These are phyloP conservation scores for Sthenelais limicola DNA, from an alignment of 2,888 invertebrate genomes.

Conservation along the genomic window DNA sequence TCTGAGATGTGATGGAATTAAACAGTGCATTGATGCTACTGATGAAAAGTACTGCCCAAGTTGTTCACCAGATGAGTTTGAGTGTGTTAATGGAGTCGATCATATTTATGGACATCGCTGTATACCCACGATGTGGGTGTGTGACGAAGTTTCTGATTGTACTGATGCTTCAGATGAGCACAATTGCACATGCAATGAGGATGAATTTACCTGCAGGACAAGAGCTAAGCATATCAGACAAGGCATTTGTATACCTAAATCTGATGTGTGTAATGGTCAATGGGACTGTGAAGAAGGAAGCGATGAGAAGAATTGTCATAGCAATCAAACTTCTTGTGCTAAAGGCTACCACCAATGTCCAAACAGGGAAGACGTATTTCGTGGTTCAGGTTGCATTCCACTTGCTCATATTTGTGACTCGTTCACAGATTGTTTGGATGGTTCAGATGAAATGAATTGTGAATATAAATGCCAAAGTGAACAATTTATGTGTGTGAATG, in stretches of 20 bases:
- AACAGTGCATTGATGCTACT: constrained; percentile 40
- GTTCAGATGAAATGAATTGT: constrained; percentile 41
- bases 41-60: constrained; percentile 46
- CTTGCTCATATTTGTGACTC: constrained; percentile 1
- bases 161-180: constrained; percentile 42
- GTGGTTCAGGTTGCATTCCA: constrained; percentile 2
- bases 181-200: constrained; percentile 37
- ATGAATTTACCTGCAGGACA: constrained; percentile 39
- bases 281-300: constrained; percentile 38
- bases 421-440: constrained; percentile 35
- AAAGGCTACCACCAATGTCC: not conserved
- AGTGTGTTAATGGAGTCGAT: not conserved
- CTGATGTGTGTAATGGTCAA: constrained; percentile 35
- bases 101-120: constrained; percentile 4
- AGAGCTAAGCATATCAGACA: not conserved
- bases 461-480: constrained; percentile 31
- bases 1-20: constrained; percentile 17
- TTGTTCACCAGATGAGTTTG: constrained; percentile 36
- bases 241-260: constrained; percentile 23
- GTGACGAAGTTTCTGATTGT: constrained; percentile 37
- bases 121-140: constrained; percentile 40
- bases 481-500: constrained; percentile 42
- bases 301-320: constrained; percentile 30
- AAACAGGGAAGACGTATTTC: constrained; percentile 6
- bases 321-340: constrained; percentile 1